A percentile compares a stretch with the other conserved stretches of the same genome.
phyloP scores from a whole-genome alignment of 2,797 vertebrate genomes.

The Sternotherus odoratus region DNA sequence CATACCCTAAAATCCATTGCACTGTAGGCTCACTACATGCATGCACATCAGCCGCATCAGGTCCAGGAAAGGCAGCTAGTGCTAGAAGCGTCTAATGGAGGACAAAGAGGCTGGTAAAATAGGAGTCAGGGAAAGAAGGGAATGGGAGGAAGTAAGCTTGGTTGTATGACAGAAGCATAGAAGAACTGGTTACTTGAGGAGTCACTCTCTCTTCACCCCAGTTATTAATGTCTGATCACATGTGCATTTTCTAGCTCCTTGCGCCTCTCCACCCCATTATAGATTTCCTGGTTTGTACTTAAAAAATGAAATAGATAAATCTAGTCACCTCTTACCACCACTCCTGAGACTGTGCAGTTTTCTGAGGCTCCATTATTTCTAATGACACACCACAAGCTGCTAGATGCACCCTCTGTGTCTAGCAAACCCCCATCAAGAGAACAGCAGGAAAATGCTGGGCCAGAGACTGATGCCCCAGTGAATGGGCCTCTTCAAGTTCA shows the following conservation, averaged over 20 bases:
- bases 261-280: neutral
- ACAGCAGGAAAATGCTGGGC: neutral
- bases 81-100: neutral
- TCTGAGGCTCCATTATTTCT: neutral
- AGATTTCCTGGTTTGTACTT: neutral
- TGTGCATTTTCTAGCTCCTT: neutral
- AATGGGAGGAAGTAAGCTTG: neutral
- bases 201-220: neutral
- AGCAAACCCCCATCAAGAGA: neutral
- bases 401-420: neutral
- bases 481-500: no score
- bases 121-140: neutral
- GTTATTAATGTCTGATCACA: neutral
- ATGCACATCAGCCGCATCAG: neutral
- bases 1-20: neutral
- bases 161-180: neutral
- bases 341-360: neutral
- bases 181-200: neutral
- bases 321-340: neutral
- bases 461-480: neutral
- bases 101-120: neutral
- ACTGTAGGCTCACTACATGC: neutral
- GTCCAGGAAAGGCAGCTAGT: neutral
- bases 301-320: neutral
- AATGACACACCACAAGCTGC: neutral